A percentile compares a stretch with the other conserved stretches of the same genome.
phyloP scores from a whole-genome alignment of 1,140 invertebrate genomes.

The Gonioctena quinquepunctata region DNA sequence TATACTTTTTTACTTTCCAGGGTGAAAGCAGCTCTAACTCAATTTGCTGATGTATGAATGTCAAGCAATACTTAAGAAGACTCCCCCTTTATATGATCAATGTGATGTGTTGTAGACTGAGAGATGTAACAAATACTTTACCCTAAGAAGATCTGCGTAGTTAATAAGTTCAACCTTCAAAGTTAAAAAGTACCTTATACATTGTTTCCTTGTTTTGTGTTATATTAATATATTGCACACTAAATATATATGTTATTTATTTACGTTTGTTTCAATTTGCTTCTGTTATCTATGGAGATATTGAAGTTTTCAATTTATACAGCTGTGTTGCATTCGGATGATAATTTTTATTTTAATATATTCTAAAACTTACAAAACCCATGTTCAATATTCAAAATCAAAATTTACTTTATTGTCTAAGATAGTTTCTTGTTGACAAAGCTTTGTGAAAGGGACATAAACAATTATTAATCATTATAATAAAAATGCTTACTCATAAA shows the following conservation, averaged over 20 bases:
- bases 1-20: constrained; percentile 18
- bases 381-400: too few species aligned
- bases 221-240: constrained; percentile 1
- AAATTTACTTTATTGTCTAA: too few species aligned
- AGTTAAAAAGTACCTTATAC: constrained; percentile 7
- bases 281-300: too few species aligned
- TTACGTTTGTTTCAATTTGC: too few species aligned
- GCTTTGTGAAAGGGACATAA: too few species aligned
- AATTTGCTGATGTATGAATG: constrained; percentile 17
- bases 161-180: background rate
- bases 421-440: too few species aligned
- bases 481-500: too few species aligned
- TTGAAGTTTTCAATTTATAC: too few species aligned
- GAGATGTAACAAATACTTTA: background rate
- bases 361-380: too few species aligned
- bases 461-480: too few species aligned
- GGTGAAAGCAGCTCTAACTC: constrained; percentile 11
- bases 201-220: constrained; percentile 18
- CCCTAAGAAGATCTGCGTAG: background rate
- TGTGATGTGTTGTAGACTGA: constrained; percentile 26
- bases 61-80: background rate
- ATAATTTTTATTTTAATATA: too few species aligned
- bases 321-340: too few species aligned
- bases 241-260: background rate
- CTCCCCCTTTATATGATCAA: constrained; percentile 5